These are phyloP conservation scores for Porites rus DNA, from an alignment of 92 coral and sea anemone species.

Conservation along the genomic window DNA sequence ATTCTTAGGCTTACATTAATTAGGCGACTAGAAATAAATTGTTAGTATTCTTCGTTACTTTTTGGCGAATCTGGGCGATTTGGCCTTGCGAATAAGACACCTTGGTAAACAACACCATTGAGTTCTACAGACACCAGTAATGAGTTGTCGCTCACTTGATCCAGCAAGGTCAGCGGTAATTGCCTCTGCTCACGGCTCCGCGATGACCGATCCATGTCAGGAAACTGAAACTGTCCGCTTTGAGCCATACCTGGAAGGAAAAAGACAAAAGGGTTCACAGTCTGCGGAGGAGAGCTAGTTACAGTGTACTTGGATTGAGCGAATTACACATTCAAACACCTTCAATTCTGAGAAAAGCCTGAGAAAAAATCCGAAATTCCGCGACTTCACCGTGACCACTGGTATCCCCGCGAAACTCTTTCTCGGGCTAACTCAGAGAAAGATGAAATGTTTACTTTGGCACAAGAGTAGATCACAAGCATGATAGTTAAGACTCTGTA, in stretches of 20 bases:
- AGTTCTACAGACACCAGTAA: slow-evolving; percentile 96
- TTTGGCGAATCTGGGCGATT: slow-evolving; percentile 49
- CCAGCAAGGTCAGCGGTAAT: slow-evolving; percentile 85
- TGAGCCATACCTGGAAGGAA: slow-evolving; percentile 39
- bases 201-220: slow-evolving; percentile 69
- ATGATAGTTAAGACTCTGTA: too few species aligned
- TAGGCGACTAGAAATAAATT: background rate
- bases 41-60: slow-evolving; percentile 44
- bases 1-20: background rate
- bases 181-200: slow-evolving; percentile 84
- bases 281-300: background rate
- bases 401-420: too few species aligned
- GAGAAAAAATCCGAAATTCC: too few species aligned
- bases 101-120: slow-evolving; percentile 93
- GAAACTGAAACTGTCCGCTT: slow-evolving; percentile 72
- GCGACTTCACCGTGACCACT: too few species aligned
- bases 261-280: background rate
- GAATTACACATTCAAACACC: background rate
- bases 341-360: too few species aligned
- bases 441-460: too few species aligned
- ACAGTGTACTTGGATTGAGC: background rate
- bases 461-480: too few species aligned
- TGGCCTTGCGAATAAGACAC: slow-evolving; percentile 93
- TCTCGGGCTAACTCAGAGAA: too few species aligned
- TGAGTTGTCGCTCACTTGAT: slow-evolving; percentile 96